Conservation (phyloP, 2,888 invertebrate genomes). For the Eristalis intricaria region DNA sequence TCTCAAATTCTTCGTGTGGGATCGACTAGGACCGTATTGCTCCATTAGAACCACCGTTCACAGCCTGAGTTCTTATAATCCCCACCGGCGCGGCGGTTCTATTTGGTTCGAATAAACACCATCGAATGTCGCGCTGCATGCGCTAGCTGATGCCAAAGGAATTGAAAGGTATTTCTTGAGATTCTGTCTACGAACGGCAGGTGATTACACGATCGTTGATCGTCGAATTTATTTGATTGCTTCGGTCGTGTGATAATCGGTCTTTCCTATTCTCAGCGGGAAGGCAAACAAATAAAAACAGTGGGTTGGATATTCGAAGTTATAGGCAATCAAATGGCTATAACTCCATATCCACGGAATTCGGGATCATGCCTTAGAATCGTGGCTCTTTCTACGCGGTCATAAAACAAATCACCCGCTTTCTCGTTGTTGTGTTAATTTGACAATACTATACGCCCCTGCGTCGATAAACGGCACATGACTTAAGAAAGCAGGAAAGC, state of each 20-base stretch:
- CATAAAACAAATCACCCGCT: conserved; percentile 41
- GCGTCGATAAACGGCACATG: conserved; percentile 42
- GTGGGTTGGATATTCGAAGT: conserved; percentile 58
- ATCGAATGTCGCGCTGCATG: conserved; percentile 14
- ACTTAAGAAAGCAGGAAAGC: conserved; percentile 22
- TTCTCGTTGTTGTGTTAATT: conserved; percentile 29
- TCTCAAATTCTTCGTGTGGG: conserved; percentile 60
- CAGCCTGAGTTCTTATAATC: conserved; percentile 55
- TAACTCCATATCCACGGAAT: conserved; percentile 49
- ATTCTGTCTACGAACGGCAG: conserved; percentile 43
- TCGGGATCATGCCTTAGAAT: background rate
- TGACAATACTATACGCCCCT: conserved; percentile 53
- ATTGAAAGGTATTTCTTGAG: conserved; percentile 50
- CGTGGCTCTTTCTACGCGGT: conserved; percentile 19
- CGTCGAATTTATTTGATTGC: conserved; percentile 69
- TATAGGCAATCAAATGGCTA: conserved; percentile 42
- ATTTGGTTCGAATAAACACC: conserved; percentile 29
- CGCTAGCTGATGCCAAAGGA: background rate
- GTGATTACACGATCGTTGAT: conserved; percentile 72
- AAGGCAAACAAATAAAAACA: conserved; percentile 65
- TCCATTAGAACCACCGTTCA: conserved; percentile 50
- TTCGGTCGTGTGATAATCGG: conserved; percentile 58
- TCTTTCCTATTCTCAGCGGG: conserved; percentile 39
- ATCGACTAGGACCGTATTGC: conserved; percentile 47
- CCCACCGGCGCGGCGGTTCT: conserved; percentile 16